These are phyloP conservation scores for Garrulus glandarius DNA, from an alignment of 2,797 vertebrate genomes.

Conservation along the genomic window DNA sequence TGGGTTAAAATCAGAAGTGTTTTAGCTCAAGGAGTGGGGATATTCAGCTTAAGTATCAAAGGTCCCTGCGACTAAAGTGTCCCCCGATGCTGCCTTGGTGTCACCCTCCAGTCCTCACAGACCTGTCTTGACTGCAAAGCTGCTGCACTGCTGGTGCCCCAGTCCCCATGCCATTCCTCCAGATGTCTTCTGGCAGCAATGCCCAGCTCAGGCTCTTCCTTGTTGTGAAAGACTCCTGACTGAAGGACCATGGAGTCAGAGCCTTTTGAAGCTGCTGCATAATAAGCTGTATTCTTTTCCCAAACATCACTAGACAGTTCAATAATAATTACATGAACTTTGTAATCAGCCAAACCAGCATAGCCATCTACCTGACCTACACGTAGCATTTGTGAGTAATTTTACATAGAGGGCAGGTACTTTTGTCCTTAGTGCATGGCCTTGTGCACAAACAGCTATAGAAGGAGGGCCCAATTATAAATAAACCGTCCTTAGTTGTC, in stretches of 20 bases:
- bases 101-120: background rate
- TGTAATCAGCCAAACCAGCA: background rate
- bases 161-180: background rate
- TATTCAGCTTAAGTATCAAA: background rate
- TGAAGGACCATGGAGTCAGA: background rate
- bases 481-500: constrained; percentile 37
- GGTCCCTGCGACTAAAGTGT: fast-evolving
- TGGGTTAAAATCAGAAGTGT: background rate
- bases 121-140: background rate
- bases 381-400: constrained; percentile 2
- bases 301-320: background rate
- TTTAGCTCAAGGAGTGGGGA: background rate
- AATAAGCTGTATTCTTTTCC: background rate
- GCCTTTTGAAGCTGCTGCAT: constrained; percentile 22
- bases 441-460: constrained; percentile 20
- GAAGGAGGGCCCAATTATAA: constrained; percentile 45
- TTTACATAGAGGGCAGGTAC: constrained; percentile 22
- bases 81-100: fast-evolving
- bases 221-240: background rate
- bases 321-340: constrained; percentile 38
- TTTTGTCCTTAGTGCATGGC: background rate
- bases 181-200: background rate
- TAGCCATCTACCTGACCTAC: background rate
- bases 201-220: background rate
- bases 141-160: background rate